These are phyloP conservation scores for Hydraecia micacea DNA, from an alignment of 2,888 invertebrate genomes.

Conservation along the genomic window DNA sequence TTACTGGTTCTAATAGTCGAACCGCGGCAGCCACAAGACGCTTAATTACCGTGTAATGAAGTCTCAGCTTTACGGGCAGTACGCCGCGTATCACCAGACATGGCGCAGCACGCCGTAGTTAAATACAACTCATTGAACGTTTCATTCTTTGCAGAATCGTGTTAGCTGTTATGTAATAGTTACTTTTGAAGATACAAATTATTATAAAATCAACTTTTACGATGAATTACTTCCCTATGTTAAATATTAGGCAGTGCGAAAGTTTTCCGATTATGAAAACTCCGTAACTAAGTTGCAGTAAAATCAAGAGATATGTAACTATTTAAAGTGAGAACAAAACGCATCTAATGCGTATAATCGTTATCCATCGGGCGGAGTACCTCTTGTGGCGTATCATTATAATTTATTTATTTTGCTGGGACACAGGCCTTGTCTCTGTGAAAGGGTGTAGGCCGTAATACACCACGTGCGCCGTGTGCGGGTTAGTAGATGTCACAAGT, in stretches of 20 bases:
- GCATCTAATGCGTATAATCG: not conserved
- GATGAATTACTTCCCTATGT: not conserved
- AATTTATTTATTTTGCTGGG: not conserved
- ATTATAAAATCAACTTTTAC: not conserved
- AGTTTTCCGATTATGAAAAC: not conserved
- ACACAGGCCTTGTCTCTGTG: not conserved
- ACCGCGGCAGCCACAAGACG: not conserved
- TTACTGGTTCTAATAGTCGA: slow-evolving; percentile 12
- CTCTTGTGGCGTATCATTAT: not conserved
- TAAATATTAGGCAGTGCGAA: not conserved
- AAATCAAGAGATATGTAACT: not conserved
- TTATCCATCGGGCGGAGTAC: not conserved
- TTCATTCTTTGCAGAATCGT: not conserved
- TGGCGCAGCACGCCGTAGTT: slow-evolving; percentile 1
- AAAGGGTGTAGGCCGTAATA: not conserved
- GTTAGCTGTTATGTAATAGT: not conserved
- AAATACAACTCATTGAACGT: slow-evolving; percentile 26
- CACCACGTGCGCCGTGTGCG: not conserved
- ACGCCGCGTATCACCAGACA: slow-evolving; percentile 38
- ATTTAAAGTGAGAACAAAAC: not conserved
- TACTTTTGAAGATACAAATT: not conserved
- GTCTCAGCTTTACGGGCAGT: slow-evolving; percentile 23
- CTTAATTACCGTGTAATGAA: slow-evolving; percentile 41
- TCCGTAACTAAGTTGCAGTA: not conserved
- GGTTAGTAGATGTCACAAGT: not conserved